Evolutionary conservation across 1,140 invertebrate genomes (phyloP).

Genomic region (Drosophila rhopaloa): DNA sequence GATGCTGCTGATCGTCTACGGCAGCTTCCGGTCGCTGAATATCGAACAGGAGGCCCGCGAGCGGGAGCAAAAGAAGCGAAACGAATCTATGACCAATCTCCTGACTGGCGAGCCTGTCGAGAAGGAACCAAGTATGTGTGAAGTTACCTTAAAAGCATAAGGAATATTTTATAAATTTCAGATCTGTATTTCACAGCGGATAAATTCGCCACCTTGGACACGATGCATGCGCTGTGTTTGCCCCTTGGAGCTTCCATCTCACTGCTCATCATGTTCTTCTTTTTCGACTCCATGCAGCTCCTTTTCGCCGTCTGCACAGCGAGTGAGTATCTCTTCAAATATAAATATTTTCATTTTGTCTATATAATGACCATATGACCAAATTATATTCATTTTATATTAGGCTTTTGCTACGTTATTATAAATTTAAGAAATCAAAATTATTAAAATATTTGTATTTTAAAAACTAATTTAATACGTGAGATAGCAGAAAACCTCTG

Average conservation of each 20-base stretch:
- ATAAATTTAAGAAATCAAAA: no score
- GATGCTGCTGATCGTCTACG: constrained; percentile 98
- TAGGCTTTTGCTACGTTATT: no score
- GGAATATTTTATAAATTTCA: constrained; percentile 20
- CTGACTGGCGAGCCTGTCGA: constrained; percentile 85
- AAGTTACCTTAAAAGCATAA: background rate
- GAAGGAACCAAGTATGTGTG: constrained; percentile 81
- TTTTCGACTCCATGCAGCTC: constrained; percentile 99
- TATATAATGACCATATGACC: no score
- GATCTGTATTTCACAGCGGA: constrained; percentile 57
- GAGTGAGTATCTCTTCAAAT: constrained; percentile 88
- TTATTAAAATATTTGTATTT: no score
- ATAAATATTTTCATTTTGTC: no score
- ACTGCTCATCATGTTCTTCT: constrained; percentile 98
- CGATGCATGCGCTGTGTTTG: constrained; percentile 98
- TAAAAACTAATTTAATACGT: no score
- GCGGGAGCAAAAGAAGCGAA: constrained; percentile 91
- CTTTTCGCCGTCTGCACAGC: constrained; percentile 98
- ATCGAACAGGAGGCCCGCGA: constrained; percentile 97
- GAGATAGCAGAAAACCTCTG: no score
- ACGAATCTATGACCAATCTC: constrained; percentile 86
- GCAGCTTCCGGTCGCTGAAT: constrained; percentile 96
- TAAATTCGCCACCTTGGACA: constrained; percentile 91
- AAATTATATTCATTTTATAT: no score
- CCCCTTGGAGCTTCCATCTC: constrained; percentile 98